Conservation (phyloP, 1,140 invertebrate genomes). For the Panonychus citri region DNA sequence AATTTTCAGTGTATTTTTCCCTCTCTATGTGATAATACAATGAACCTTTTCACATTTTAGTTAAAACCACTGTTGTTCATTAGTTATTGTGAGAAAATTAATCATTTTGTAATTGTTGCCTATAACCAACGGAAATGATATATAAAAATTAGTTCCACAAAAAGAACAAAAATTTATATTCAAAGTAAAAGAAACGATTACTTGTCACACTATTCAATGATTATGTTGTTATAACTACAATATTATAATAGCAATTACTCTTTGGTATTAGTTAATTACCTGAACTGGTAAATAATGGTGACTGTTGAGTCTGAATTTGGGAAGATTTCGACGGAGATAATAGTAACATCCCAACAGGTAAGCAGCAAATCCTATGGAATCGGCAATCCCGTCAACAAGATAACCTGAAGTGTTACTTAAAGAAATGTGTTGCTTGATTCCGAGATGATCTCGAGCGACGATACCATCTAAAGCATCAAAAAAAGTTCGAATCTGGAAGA, state of each 20-base stretch:
- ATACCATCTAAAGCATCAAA: slow-evolving; percentile 53
- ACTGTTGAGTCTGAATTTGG: background rate
- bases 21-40: too few relatives aligned
- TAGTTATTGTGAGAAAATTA: too few relatives aligned
- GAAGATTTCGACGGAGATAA: slow-evolving; percentile 1
- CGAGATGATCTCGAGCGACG: slow-evolving; percentile 34
- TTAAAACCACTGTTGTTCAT: too few relatives aligned
- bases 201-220: too few relatives aligned
- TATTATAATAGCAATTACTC: too few relatives aligned
- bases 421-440: slow-evolving; percentile 27
- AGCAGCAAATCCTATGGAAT: slow-evolving; percentile 21
- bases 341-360: slow-evolving; percentile 20
- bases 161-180: too few relatives aligned
- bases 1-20: too few relatives aligned
- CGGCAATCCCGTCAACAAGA: slow-evolving; percentile 29
- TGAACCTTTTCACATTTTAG: too few relatives aligned
- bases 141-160: too few relatives aligned
- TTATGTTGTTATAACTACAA: too few relatives aligned
- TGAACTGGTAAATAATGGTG: slow-evolving; percentile 1
- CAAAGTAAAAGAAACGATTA: too few relatives aligned
- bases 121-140: background rate
- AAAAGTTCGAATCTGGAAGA: slow-evolving; percentile 32
- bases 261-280: background rate
- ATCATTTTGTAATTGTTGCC: too few relatives aligned
- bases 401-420: slow-evolving; percentile 6